A percentile compares a stretch with the other conserved stretches of the same genome.
Conservation (phyloP, 2,888 invertebrate genomes). For the Caenorhabditis japonica region DNA sequence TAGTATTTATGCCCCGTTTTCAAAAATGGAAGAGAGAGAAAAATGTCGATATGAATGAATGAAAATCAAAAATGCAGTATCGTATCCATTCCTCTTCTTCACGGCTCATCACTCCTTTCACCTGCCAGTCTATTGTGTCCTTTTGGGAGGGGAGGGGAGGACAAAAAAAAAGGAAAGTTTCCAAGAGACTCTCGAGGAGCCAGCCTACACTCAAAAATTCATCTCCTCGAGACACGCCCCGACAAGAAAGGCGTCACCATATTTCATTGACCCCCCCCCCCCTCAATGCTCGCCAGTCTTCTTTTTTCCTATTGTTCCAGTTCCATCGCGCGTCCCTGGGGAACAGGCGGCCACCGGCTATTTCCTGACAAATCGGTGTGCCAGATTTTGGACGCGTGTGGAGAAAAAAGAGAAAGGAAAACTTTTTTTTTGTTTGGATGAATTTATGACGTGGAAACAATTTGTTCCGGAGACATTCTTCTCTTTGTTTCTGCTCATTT, state of each 20-base stretch:
- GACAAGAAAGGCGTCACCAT: no score
- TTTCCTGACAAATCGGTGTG: slow-evolving; percentile 38
- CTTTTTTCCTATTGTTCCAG: background rate
- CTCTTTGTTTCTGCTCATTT: background rate
- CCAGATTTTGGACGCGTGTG: background rate
- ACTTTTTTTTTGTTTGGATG: background rate
- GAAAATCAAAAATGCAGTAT: slow-evolving; percentile 14
- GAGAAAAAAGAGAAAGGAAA: background rate
- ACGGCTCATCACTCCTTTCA: slow-evolving; percentile 13
- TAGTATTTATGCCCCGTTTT: slow-evolving; percentile 47
- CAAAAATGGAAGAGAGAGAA: no score
- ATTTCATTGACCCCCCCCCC: slow-evolving; percentile 30
- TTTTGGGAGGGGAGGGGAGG: background rate
- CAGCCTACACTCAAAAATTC: slow-evolving; percentile 40
- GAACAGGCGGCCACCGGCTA: slow-evolving; percentile 31
- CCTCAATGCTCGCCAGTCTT: background rate
- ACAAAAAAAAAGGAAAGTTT: slow-evolving; percentile 5
- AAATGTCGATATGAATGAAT: background rate
- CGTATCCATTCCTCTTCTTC: background rate
- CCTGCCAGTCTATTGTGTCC: slow-evolving; percentile 10
- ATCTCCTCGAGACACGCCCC: slow-evolving; percentile 17
- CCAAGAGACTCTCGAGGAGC: slow-evolving; percentile 16
- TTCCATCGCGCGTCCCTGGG: slow-evolving; percentile 41
- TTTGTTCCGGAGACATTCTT: no score
- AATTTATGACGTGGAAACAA: slow-evolving; percentile 36